Evolutionary conservation across 1,140 invertebrate genomes (phyloP).

Genomic region (Metopolophium dirhodum): DNA sequence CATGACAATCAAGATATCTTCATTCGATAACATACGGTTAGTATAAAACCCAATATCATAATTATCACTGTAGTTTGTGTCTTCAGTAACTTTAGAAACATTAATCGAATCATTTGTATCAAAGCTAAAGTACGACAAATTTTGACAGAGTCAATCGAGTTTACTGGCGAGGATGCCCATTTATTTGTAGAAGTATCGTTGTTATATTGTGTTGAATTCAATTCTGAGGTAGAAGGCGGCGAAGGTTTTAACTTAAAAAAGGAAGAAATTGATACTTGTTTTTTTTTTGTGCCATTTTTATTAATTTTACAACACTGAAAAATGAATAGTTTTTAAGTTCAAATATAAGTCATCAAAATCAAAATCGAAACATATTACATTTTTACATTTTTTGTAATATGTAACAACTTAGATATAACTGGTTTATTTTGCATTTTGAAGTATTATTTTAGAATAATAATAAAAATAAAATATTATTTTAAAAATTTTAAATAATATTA

Average conservation of each 20-base stretch:
- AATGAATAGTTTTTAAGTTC: conserved; percentile 19
- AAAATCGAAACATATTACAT: no score
- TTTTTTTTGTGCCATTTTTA: no score
- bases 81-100: not conserved
- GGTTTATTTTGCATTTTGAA: no score
- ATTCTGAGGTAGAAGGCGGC: not conserved
- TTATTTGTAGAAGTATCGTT: not conserved
- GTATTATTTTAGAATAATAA: no score
- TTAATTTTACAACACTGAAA: conserved; percentile 24
- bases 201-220: not conserved
- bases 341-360: not conserved
- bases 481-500: no score
- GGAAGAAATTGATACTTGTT: not conserved
- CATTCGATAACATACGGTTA: not conserved
- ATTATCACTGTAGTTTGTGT: not conserved
- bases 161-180: conserved; percentile 12
- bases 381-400: no score
- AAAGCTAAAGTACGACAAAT: not conserved
- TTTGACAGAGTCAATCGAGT: conserved; percentile 12
- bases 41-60: conserved; percentile 27
- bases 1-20: not conserved
- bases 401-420: no score
- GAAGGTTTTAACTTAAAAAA: no score
- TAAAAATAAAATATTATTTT: no score
- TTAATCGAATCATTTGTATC: not conserved